phyloP scores from a whole-genome alignment of 2,113 vertebrate species.

The Podilymbus podiceps region DNA sequence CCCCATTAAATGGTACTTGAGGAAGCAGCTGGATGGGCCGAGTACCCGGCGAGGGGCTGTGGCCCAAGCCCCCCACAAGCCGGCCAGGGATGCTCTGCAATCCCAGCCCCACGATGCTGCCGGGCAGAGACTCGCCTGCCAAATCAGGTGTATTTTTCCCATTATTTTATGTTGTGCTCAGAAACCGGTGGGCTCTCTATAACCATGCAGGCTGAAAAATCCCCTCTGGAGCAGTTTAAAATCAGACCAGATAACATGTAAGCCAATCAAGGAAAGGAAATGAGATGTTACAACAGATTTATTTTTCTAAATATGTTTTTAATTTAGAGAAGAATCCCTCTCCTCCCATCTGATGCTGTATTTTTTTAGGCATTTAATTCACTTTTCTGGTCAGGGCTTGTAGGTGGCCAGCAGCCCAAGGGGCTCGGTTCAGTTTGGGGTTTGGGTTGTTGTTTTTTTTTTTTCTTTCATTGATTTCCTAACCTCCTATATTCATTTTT shows the following conservation, averaged over 20 bases:
- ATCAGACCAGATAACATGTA: not conserved
- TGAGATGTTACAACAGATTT: too few relatives aligned
- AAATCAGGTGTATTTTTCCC: not conserved
- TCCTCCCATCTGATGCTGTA: not conserved
- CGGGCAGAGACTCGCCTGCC: not conserved
- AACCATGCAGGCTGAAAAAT: too few relatives aligned
- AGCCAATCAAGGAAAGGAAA: not conserved
- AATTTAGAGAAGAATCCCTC: not conserved
- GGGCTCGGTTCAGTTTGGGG: not conserved
- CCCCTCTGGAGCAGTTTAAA: not conserved
- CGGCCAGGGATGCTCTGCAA: not conserved
- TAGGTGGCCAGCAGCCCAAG: not conserved
- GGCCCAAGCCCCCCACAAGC: not conserved
- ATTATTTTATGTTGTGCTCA: rapidly evolving
- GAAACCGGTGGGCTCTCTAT: too few relatives aligned
- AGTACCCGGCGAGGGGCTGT: not conserved
- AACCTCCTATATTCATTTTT: not conserved
- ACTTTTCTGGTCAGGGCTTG: not conserved
- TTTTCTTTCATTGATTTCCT: not conserved
- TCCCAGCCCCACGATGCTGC: rapidly evolving
- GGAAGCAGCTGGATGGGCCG: not conserved
- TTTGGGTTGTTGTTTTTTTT: not conserved
- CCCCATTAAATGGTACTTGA: too few relatives aligned
- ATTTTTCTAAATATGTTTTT: not conserved
- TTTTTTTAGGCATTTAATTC: not conserved